Conservation (phyloP, 2,113 vertebrate species). For the Desmodus rotundus region DNA sequence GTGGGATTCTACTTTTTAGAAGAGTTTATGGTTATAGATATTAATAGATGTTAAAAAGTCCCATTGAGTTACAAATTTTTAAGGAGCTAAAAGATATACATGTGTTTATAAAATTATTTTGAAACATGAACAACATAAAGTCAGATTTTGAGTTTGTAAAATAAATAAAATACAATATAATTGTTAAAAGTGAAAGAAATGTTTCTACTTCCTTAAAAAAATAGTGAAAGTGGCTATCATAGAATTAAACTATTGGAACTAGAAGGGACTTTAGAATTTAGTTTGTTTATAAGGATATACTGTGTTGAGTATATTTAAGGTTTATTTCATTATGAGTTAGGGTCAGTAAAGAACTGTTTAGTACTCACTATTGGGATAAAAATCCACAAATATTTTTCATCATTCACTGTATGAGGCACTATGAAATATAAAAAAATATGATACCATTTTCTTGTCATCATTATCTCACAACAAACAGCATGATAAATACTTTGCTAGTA, state of each 20-base stretch:
- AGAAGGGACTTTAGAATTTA: not conserved
- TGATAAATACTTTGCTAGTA: not conserved
- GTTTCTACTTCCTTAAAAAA: not conserved
- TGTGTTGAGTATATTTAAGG: not conserved
- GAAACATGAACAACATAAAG: not conserved
- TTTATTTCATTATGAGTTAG: not conserved
- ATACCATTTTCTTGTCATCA: not conserved
- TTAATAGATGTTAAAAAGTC: not conserved
- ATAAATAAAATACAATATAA: not conserved
- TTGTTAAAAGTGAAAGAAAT: slow-evolving; percentile 3
- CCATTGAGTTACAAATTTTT: not conserved
- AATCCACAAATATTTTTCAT: not conserved
- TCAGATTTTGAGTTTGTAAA: not conserved
- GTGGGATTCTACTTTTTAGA: slow-evolving; percentile 1
- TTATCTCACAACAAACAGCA: not conserved
- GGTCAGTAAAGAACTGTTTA: not conserved
- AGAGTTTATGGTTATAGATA: not conserved
- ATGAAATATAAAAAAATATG: not conserved
- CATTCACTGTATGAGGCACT: not conserved
- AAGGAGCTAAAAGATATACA: not conserved
- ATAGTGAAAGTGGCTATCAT: not conserved
- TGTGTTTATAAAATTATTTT: not conserved
- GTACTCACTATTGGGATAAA: not conserved
- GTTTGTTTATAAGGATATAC: not conserved
- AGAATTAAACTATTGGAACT: not conserved